These are phyloP conservation scores for Drosophila niveifrons DNA, from an alignment of 2,888 invertebrate genomes.

Conservation along the genomic window DNA sequence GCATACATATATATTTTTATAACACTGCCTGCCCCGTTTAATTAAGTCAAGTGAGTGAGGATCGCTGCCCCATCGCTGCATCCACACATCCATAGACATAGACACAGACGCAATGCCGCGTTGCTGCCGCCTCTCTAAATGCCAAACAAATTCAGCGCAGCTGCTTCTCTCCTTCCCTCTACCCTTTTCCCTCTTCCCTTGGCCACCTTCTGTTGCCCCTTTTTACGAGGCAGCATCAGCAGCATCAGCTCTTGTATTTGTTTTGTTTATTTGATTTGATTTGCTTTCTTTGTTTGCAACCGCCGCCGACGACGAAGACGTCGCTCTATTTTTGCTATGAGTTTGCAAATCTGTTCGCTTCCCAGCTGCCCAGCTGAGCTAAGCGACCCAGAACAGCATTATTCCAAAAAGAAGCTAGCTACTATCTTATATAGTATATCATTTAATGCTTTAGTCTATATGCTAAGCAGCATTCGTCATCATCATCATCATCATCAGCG, in stretches of 20 bases:
- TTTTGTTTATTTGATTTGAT: conserved; percentile 75
- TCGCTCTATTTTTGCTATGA: conserved; percentile 66
- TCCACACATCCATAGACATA: conserved; percentile 12
- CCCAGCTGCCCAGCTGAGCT: conserved; percentile 60
- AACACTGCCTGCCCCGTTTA: conserved; percentile 71
- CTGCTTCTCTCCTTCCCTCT: conserved; percentile 31
- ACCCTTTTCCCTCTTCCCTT: not conserved
- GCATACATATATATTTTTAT: conserved; percentile 59
- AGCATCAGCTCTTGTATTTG: conserved; percentile 56
- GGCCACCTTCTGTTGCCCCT: not conserved
- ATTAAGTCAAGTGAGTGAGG: conserved; percentile 81
- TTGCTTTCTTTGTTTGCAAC: conserved; percentile 74
- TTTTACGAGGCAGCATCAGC: conserved; percentile 17
- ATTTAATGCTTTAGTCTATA: not conserved
- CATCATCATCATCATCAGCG: conserved; percentile 3
- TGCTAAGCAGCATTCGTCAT: conserved; percentile 9
- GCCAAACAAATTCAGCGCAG: conserved; percentile 69
- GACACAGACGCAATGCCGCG: conserved; percentile 9
- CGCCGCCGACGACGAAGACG: conserved; percentile 33
- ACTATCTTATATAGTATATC: conserved; percentile 2
- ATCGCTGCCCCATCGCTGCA: conserved; percentile 68
- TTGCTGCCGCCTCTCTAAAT: conserved; percentile 69
- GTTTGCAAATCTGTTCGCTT: conserved; percentile 63
- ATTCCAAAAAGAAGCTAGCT: not conserved
- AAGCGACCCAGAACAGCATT: conserved; percentile 13